These are phyloP conservation scores for Saguinus midas DNA, from an alignment of 2,113 vertebrate genomes.

Conservation along the genomic window DNA sequence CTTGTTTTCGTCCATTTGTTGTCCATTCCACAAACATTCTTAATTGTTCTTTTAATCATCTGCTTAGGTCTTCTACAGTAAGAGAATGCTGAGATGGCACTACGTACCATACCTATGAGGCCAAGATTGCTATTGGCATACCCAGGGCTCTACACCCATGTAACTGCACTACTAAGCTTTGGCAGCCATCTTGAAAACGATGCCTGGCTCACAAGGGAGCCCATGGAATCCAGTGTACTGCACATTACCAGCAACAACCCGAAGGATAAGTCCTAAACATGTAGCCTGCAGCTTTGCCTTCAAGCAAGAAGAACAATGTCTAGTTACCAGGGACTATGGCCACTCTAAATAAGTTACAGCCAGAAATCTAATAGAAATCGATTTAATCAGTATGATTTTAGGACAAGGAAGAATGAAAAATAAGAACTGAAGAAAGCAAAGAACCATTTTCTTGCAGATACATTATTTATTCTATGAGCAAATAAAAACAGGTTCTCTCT, in stretches of 20 bases:
- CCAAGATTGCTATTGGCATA: not conserved
- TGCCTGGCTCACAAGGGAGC: constrained; percentile 58
- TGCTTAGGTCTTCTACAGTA: constrained; percentile 8
- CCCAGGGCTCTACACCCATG: constrained; percentile 29
- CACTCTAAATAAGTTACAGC: not conserved
- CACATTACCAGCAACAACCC: not conserved
- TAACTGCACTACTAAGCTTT: constrained; percentile 47
- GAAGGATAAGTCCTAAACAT: not conserved
- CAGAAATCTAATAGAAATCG: not conserved
- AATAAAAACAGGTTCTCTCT: not conserved
- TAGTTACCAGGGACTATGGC: not conserved
- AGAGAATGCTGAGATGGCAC: constrained; percentile 11
- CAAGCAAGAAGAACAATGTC: not conserved
- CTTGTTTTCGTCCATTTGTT: not conserved
- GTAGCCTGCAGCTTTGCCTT: not conserved
- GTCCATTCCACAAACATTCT: constrained; percentile 4
- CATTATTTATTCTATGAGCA: not conserved
- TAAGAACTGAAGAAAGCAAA: not conserved
- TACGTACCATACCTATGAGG: constrained; percentile 17
- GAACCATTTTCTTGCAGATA: not conserved
- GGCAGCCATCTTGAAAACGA: constrained; percentile 78
- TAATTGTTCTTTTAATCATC: not conserved
- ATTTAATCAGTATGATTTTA: not conserved
- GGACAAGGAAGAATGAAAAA: not conserved
- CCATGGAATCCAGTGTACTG: not conserved